Evolutionary conservation across 2,113 vertebrate genomes (phyloP), one percentile per base, ranked within the genome.

Genomic region (Antennarius striatus): DNA sequence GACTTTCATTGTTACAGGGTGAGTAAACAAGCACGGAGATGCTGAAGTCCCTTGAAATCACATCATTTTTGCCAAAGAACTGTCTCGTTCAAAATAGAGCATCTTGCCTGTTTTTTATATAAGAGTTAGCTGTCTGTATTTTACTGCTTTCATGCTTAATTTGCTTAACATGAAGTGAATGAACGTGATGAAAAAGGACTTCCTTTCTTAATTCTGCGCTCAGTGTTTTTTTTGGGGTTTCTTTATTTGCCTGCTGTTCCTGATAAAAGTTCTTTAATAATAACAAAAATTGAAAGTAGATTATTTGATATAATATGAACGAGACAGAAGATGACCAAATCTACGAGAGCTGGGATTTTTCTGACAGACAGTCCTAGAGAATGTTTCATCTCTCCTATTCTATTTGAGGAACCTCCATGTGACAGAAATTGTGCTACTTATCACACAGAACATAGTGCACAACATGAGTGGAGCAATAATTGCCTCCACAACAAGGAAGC

Each of bases 341-440:
- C 30, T 56, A 32, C 39, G 66, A 59, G 48, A 68, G 45, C 10
- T 16, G 59, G 56, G 69, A 78, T 71, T 72, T 65, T 43, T 76
- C 62, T 8, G 0, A 81, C 42, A 76, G 73, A 30, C 50, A 32
- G 64, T 79, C 81, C 63, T 75, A 30, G 16, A 77, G 67, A 78
- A 61, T 4, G 12, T 49, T 68, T 54, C 63, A 70, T 49, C 53
- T 68, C 73, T 72, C 36, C n/a, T n/a, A n/a, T 69, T 60, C 77
- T 81, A 70, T 83, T 72, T 73, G 62, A 75, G 57, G 45, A 77
- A 60, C 43, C 14, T 60, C 54, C 13, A 10, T 55, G 51, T 28
- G 42, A 71, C 40, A 55, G 54, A 82, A 60, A 74, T 39, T 57
- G 43, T 75, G 64, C 55, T 49, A 5, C 56, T 59, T 51, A 28